These are phyloP conservation scores for Manacus vitellinus DNA, from an alignment of 2,113 vertebrate species.

Conservation along the genomic window DNA sequence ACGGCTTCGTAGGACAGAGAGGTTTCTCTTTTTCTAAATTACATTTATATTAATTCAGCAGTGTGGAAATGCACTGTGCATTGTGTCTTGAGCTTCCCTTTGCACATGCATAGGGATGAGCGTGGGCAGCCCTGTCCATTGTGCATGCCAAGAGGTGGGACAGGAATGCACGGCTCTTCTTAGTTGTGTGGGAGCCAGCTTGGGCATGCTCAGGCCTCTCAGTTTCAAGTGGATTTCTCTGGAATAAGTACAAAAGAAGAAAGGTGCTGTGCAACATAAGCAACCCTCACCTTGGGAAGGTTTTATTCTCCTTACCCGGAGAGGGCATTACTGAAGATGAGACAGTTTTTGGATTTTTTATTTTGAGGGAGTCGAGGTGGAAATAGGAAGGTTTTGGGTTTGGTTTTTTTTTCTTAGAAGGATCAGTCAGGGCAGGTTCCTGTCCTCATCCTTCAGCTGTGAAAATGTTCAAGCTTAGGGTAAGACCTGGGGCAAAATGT, in stretches of 20 bases:
- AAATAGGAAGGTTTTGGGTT: neutral
- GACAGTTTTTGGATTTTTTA: neutral
- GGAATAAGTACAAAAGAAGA: neutral
- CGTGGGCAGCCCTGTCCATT: neutral
- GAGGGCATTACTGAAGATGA: neutral
- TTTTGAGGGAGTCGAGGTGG: accelerated
- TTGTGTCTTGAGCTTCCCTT: neutral
- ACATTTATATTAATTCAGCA: neutral
- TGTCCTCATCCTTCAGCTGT: neutral
- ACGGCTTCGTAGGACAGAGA: neutral
- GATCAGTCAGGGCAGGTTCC: neutral
- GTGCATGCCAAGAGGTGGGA: neutral
- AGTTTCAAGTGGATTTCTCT: neutral
- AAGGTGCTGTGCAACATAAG: neutral
- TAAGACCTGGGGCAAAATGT: neutral
- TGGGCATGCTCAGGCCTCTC: neutral
- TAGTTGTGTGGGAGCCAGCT: neutral
- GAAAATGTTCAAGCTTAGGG: neutral
- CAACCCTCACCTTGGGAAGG: neutral
- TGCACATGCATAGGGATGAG: neutral
- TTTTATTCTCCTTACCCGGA: neutral
- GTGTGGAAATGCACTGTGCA: neutral
- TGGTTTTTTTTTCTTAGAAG: neutral
- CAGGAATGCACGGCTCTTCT: neutral
- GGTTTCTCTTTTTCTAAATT: neutral